phyloP scores from a whole-genome alignment of 2,888 invertebrate species.

The Polyommatus iphigenia region DNA sequence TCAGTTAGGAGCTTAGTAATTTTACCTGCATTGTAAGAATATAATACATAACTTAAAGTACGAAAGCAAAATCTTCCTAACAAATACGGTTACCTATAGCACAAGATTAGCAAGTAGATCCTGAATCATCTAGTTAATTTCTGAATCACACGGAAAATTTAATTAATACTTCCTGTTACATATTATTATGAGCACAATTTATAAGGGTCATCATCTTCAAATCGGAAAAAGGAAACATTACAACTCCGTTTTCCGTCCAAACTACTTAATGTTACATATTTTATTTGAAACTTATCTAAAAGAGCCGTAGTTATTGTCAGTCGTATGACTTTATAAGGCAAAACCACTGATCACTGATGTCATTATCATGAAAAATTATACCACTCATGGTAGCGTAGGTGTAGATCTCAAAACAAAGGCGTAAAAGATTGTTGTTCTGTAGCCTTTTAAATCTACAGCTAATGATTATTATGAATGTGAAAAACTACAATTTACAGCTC shows the following conservation, averaged over 20 bases:
- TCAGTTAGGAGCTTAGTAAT: background rate
- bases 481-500: background rate
- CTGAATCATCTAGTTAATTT: background rate
- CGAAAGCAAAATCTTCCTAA: too few species aligned
- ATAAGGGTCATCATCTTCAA: background rate
- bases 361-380: slow-evolving; percentile 56
- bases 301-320: background rate
- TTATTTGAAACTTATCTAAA: background rate
- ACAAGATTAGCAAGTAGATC: background rate
- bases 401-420: slow-evolving; percentile 4
- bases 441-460: background rate
- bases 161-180: slow-evolving; percentile 2
- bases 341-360: slow-evolving; percentile 48
- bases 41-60: too few species aligned
- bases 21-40: background rate
- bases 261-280: background rate
- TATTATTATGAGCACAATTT: background rate
- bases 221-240: slow-evolving; percentile 1
- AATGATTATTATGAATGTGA: background rate
- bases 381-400: slow-evolving; percentile 65
- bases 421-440: background rate
- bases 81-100: background rate
- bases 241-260: background rate
- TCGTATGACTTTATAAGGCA: slow-evolving; percentile 48
- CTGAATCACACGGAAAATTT: background rate